A percentile compares a stretch with the other conserved stretches of the same genome.
These are phyloP conservation scores for Apocrypta bakeri DNA, from an alignment of 1,140 invertebrate species.

Conservation along the genomic window DNA sequence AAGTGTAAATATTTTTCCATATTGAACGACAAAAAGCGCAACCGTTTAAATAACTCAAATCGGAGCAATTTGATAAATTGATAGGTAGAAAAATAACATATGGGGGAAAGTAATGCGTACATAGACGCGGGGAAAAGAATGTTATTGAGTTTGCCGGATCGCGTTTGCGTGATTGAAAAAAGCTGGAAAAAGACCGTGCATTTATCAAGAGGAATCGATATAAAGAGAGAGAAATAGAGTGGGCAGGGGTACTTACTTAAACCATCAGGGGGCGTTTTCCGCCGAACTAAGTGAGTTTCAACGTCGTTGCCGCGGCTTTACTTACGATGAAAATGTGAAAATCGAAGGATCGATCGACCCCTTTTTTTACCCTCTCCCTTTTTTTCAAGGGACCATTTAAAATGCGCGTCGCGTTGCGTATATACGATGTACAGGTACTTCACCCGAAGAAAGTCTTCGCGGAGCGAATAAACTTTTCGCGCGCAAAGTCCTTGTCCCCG, in stretches of 20 bases:
- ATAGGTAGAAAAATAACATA: too few species aligned
- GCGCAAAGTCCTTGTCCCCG: slow-evolving; percentile 7
- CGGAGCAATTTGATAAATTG: too few species aligned
- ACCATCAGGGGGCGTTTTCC: neutral
- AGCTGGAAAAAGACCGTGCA: neutral
- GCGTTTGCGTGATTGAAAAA: too few species aligned
- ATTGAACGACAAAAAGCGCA: too few species aligned
- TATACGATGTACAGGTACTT: neutral
- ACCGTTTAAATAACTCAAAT: too few species aligned
- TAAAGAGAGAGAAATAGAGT: neutral
- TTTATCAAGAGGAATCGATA: slow-evolving; percentile 17
- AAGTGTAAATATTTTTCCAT: too few species aligned
- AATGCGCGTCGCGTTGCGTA: neutral
- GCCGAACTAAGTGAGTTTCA: neutral
- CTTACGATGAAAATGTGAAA: slow-evolving; percentile 18
- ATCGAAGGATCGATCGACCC: slow-evolving; percentile 19
- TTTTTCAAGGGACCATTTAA: neutral
- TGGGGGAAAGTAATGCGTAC: too few species aligned
- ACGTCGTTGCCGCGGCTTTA: neutral
- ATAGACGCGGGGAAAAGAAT: too few species aligned
- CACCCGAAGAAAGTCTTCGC: slow-evolving; percentile 11
- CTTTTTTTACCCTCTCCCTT: neutral
- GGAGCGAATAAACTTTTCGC: slow-evolving; percentile 4
- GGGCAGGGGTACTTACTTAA: neutral
- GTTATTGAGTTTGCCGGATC: too few species aligned